These are phyloP conservation scores for Heliconius cydno DNA, from an alignment of 2,888 invertebrate genomes.

Conservation along the genomic window DNA sequence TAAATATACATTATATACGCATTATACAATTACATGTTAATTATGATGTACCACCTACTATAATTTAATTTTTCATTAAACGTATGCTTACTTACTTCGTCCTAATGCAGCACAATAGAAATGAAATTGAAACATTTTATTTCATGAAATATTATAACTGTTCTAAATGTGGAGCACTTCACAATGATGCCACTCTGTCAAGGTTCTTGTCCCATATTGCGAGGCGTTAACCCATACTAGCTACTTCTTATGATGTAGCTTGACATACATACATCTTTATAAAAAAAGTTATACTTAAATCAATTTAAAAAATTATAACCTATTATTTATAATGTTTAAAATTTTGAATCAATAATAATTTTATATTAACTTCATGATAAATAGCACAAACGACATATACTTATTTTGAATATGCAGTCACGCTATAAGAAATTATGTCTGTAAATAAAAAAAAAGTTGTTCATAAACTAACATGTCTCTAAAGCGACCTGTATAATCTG, in stretches of 20 bases:
- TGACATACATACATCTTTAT: slow-evolving; percentile 16
- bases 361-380: neutral
- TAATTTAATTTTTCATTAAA: neutral
- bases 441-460: neutral
- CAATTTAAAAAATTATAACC: neutral
- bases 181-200: slow-evolving; percentile 34
- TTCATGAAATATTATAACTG: slow-evolving; percentile 25
- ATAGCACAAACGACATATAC: neutral
- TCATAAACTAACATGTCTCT: too few species aligned
- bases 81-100: neutral
- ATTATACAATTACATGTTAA: too few species aligned
- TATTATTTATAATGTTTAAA: neutral
- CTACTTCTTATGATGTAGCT: slow-evolving; percentile 18
- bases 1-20: too few species aligned
- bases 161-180: slow-evolving; percentile 34
- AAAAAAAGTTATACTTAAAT: neutral
- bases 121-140: slow-evolving; percentile 10
- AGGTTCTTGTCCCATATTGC: slow-evolving; percentile 42
- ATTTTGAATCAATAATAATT: neutral
- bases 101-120: neutral
- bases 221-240: slow-evolving; percentile 38
- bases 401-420: neutral
- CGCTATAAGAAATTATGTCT: neutral
- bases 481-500: neutral
- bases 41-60: neutral